Conservation (phyloP, 2,797 vertebrate species). For the Gallinago solitaria region DNA sequence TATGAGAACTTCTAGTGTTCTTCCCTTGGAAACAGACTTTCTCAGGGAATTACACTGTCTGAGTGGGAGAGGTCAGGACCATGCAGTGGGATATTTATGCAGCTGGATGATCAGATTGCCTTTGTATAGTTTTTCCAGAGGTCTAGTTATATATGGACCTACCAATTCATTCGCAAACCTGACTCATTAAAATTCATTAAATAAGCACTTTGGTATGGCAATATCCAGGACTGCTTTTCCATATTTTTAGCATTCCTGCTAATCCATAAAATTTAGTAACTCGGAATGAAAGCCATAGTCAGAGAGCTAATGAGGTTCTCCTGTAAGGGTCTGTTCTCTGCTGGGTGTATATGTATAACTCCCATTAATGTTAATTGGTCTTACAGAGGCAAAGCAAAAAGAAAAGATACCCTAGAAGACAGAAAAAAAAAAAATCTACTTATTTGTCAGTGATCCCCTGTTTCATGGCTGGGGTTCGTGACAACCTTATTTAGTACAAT, state of each 20-base stretch:
- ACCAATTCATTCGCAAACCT: neutral
- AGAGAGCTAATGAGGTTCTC: neutral
- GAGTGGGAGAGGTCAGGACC: neutral
- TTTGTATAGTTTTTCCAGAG: neutral
- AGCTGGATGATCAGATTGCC: slow-evolving; percentile 16
- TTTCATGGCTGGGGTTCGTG: neutral
- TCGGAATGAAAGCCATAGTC: neutral
- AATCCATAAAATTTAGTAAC: neutral
- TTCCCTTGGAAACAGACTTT: neutral
- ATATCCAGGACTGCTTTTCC: neutral
- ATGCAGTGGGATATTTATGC: neutral
- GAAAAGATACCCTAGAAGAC: neutral
- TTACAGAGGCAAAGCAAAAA: neutral
- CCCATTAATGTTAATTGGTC: neutral
- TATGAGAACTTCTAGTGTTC: neutral
- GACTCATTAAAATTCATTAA: neutral
- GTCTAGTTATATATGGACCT: neutral
- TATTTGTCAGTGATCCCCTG: neutral
- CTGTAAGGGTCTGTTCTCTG: neutral
- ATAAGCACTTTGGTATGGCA: neutral
- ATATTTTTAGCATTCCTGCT: neutral
- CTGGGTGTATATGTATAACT: neutral
- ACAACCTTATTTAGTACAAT: neutral
- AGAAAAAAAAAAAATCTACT: slow-evolving; percentile 7
- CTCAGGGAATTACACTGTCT: neutral